These are phyloP conservation scores for Haliclona indistincta DNA, from an alignment of 37 sponge, comb jelly and placozoan species.

Conservation along the genomic window DNA sequence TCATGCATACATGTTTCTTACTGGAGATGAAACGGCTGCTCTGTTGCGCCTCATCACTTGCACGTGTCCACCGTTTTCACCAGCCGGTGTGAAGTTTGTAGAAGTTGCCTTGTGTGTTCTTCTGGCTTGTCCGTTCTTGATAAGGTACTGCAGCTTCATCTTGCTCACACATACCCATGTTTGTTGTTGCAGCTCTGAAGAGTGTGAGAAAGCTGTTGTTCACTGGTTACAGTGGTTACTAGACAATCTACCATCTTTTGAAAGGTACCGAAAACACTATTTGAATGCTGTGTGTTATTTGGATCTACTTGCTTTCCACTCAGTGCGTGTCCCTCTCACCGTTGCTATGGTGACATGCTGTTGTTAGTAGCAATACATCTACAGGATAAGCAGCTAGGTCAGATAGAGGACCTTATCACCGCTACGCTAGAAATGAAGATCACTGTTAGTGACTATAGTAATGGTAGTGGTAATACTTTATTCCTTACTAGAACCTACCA, in stretches of 20 bases:
- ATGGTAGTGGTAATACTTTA: not conserved
- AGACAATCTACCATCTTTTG: constrained; percentile 56
- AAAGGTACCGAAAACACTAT: constrained; percentile 30
- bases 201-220: constrained; percentile 52
- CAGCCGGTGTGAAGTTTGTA: constrained; percentile 71
- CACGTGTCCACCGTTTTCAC: constrained; percentile 68
- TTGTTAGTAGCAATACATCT: constrained; percentile 80
- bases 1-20: constrained; percentile 59
- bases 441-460: constrained; percentile 14
- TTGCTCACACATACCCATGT: not conserved
- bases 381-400: constrained; percentile 58
- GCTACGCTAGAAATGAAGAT: constrained; percentile 64
- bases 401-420: constrained; percentile 70
- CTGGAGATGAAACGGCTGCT: constrained; percentile 51
- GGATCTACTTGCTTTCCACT: not conserved
- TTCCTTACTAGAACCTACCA: constrained; percentile 25
- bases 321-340: constrained; percentile 35
- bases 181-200: constrained; percentile 38
- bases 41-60: constrained; percentile 68
- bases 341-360: constrained; percentile 75
- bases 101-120: constrained; percentile 66
- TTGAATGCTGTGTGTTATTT: not conserved
- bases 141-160: constrained; percentile 47
- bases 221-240: constrained; percentile 78
- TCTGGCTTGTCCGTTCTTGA: constrained; percentile 84